Percentiles rank a stretch among this genome's conserved stretches.
These are phyloP conservation scores for Craseonycteris thonglongyai DNA, from an alignment of 2,113 vertebrate genomes.

Conservation along the genomic window DNA sequence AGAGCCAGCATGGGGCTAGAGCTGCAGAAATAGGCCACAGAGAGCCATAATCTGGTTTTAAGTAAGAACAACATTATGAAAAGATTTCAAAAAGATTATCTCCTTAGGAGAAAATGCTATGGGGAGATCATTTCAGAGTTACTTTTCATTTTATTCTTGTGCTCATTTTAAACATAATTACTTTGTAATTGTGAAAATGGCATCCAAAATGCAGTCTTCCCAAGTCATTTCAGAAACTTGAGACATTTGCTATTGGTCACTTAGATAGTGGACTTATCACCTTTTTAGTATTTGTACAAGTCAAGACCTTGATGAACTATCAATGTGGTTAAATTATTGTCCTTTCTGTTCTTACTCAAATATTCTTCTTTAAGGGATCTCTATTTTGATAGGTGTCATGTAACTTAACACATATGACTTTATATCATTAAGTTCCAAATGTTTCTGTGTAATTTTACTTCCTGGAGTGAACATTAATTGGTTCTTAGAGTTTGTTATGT, in stretches of 20 bases:
- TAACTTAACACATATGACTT: not conserved
- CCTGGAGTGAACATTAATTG: not conserved
- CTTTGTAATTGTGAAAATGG: not conserved
- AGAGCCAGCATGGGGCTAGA: not conserved
- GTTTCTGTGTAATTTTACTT: not conserved
- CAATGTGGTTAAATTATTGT: not conserved
- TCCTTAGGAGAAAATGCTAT: not conserved
- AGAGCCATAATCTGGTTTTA: slow-evolving; percentile 1
- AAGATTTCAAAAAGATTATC: not conserved
- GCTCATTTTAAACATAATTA: slow-evolving; percentile 24
- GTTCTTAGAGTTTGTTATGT: not conserved
- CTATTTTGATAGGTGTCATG: not conserved
- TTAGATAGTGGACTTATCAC: not conserved
- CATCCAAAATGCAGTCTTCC: not conserved
- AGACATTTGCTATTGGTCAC: not conserved
- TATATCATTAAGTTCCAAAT: slow-evolving; percentile 10
- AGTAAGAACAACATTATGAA: not conserved
- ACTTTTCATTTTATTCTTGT: not conserved
- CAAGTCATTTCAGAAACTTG: not conserved
- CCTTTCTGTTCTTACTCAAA: not conserved
- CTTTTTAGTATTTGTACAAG: not conserved
- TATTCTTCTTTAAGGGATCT: not conserved
- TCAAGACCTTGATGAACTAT: not conserved
- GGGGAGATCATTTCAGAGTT: not conserved
- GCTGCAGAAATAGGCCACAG: not conserved